phyloP scores from a whole-genome alignment of 2,888 invertebrate species.

The Epistrophe grossulariae region DNA sequence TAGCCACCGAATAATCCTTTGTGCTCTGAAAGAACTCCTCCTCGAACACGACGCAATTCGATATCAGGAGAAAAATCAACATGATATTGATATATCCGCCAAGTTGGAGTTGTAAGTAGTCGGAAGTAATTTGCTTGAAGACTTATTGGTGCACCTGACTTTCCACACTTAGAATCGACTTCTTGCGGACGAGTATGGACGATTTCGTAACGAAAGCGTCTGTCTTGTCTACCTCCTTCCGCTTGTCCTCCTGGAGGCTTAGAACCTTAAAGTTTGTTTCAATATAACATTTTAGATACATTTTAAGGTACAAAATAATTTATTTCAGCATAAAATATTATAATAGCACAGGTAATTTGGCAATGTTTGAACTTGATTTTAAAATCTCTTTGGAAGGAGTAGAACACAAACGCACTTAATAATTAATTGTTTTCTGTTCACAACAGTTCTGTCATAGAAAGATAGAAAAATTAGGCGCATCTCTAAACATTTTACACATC shows the following conservation, averaged over 20 bases:
- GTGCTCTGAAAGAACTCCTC: conserved; percentile 86
- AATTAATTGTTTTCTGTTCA: too few species aligned
- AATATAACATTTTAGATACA: not conserved
- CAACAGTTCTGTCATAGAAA: too few species aligned
- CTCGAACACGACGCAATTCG: conserved; percentile 87
- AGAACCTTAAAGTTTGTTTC: not conserved
- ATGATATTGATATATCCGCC: conserved; percentile 90
- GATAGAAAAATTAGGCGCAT: too few species aligned
- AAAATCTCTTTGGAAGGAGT: too few species aligned
- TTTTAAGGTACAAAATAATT: too few species aligned
- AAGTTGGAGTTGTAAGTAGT: conserved; percentile 87
- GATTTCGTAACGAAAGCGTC: conserved; percentile 77
- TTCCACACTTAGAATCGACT: conserved; percentile 83
- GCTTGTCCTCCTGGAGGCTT: not conserved
- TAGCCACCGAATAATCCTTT: conserved; percentile 86
- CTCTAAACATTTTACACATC: too few species aligned
- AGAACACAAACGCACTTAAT: too few species aligned
- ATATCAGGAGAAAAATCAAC: conserved; percentile 90
- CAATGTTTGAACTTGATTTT: too few species aligned
- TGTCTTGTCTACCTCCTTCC: conserved; percentile 72
- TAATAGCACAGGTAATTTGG: too few species aligned
- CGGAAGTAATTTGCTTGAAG: conserved; percentile 89
- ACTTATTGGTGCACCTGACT: conserved; percentile 84
- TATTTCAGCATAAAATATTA: too few species aligned
- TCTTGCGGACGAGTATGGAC: conserved; percentile 81